phyloP scores from a whole-genome alignment of 1,140 invertebrate species.

The Pseudomyrmex dendroicus region DNA sequence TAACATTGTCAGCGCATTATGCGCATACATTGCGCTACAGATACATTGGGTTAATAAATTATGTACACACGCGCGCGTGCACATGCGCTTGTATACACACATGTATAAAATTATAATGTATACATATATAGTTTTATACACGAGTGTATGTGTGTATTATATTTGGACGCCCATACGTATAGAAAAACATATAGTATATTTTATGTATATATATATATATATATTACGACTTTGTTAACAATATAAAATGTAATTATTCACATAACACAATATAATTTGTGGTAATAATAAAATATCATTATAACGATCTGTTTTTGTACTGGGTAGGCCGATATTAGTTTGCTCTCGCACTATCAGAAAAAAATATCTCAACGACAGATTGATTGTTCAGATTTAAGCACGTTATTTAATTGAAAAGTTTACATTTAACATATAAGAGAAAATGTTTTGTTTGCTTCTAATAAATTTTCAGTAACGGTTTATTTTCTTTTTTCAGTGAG shows the following conservation, averaged over 20 bases:
- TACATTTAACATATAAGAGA: background rate
- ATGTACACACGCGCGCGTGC: too few species aligned
- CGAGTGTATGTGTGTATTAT: conserved; percentile 26
- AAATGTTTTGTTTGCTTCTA: too few species aligned
- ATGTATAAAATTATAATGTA: conserved; percentile 23
- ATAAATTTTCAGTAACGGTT: too few species aligned
- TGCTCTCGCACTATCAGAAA: background rate
- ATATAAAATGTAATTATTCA: conserved; percentile 82
- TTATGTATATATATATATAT: conserved; percentile 71
- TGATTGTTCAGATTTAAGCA: background rate
- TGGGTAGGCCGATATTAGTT: conserved; percentile 78
- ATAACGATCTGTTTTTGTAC: conserved; percentile 82
- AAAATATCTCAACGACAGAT: conserved; percentile 17
- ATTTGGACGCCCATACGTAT: conserved; percentile 29
- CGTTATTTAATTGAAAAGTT: background rate
- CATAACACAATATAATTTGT: conserved; percentile 76
- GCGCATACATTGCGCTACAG: conserved; percentile 2
- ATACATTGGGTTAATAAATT: too few species aligned
- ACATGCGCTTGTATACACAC: conserved; percentile 6
- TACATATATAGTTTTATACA: conserved; percentile 65
- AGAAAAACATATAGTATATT: conserved; percentile 55
- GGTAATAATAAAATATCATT: conserved; percentile 72
- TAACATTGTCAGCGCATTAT: conserved; percentile 20
- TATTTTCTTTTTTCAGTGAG: too few species aligned
- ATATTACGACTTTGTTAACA: conserved; percentile 82